Percentiles rank a stretch among this genome's conserved stretches.
Evolutionary conservation across 2,797 vertebrate species (phyloP).

Genomic region (Natrix natrix): DNA sequence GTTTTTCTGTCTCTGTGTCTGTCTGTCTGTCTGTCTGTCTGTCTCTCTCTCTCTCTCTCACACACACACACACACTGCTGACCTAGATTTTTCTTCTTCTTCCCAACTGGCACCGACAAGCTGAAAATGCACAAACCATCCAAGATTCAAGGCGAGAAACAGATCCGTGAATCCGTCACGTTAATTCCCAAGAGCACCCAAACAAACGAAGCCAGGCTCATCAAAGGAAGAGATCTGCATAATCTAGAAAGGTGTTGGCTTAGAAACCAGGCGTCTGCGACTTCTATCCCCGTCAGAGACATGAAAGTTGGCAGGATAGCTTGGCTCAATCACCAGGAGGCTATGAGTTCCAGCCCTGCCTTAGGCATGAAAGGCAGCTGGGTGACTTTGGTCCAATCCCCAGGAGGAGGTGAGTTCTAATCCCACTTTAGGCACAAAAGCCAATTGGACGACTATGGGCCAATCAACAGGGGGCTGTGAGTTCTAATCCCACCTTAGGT

Average conservation of each 20-base stretch:
- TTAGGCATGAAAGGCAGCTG: no score
- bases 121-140: slow-evolving; percentile 39
- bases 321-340: no score
- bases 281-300: no score
- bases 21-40: no score
- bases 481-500: background rate
- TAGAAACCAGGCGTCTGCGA: background rate
- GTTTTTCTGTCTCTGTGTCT: no score
- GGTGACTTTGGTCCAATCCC: no score
- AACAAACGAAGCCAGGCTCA: slow-evolving; percentile 41
- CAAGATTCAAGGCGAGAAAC: slow-evolving; percentile 27
- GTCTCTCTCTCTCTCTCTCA: background rate
- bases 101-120: slow-evolving; percentile 29
- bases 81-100: slow-evolving; percentile 61
- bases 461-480: no score
- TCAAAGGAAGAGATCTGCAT: slow-evolving; percentile 53
- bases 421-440: no score
- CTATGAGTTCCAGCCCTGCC: no score
- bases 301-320: no score
- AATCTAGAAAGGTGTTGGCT: background rate
- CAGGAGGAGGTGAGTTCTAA: no score
- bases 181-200: slow-evolving; percentile 53
- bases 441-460: no score
- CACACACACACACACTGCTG: slow-evolving; percentile 6
- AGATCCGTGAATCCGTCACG: background rate